These are phyloP conservation scores for Corythornis madagascariensis DNA, from an alignment of 2,113 vertebrate genomes.

Conservation along the genomic window DNA sequence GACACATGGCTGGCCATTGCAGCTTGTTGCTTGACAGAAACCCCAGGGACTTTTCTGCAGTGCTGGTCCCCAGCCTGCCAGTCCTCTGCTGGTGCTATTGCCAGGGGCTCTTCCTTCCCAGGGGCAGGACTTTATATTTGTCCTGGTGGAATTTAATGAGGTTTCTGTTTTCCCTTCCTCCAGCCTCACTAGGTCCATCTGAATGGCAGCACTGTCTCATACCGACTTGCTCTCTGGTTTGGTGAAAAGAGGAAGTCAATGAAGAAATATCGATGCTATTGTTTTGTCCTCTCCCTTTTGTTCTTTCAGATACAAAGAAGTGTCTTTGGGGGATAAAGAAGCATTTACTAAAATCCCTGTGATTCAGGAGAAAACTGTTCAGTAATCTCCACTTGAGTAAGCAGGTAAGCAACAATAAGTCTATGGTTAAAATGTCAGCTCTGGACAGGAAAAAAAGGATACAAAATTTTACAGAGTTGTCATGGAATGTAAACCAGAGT, in stretches of 20 bases:
- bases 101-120: neutral
- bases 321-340: neutral
- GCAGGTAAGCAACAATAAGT: neutral
- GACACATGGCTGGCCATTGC: neutral
- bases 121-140: neutral
- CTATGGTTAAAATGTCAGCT: neutral
- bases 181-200: neutral
- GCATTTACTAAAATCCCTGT: neutral
- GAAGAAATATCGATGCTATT: neutral
- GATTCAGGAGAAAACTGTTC: neutral
- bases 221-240: neutral
- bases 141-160: neutral
- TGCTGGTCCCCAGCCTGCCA: neutral
- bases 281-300: neutral
- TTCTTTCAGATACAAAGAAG: neutral
- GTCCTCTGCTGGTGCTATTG: neutral
- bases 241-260: neutral
- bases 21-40: neutral
- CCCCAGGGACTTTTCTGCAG: neutral
- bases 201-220: neutral
- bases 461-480: neutral
- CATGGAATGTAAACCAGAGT: neutral
- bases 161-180: neutral
- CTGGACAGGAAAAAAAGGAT: neutral
- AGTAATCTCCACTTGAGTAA: neutral